Evolutionary conservation across 1,140 invertebrate genomes (phyloP).

Genomic region (Drosophila teissieri): DNA sequence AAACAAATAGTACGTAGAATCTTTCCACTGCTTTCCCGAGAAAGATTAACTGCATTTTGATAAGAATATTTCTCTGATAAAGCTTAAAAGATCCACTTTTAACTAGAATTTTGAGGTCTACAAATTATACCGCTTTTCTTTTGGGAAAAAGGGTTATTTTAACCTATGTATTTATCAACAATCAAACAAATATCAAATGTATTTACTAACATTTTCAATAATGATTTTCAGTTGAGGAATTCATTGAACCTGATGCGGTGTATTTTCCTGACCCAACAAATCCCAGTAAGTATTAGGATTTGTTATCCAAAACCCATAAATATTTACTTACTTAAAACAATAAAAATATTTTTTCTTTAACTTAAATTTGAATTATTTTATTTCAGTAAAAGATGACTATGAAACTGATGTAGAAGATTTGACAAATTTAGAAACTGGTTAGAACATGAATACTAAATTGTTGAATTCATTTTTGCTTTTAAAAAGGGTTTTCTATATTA

Average conservation of each 20-base stretch:
- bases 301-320: background rate
- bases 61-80: background rate
- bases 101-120: background rate
- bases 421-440: background rate
- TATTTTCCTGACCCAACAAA: background rate
- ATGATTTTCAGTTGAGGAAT: conserved; percentile 3
- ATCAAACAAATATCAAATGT: too few species aligned
- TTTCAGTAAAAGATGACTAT: conserved; percentile 2
- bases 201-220: too few species aligned
- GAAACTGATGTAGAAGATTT: conserved; percentile 9
- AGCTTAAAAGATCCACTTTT: background rate
- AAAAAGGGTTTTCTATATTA: too few species aligned
- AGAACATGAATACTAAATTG: background rate
- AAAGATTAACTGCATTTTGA: background rate
- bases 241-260: background rate
- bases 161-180: too few species aligned
- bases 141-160: too few species aligned
- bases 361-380: background rate
- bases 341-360: too few species aligned
- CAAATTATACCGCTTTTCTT: too few species aligned
- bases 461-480: too few species aligned
- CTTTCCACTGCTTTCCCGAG: background rate
- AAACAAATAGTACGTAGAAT: conserved; percentile 21
- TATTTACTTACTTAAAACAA: too few species aligned
- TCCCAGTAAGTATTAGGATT: background rate